Evolutionary conservation across 2,113 vertebrate genomes (phyloP).

Genomic region (Aspidoscelis tigris): DNA sequence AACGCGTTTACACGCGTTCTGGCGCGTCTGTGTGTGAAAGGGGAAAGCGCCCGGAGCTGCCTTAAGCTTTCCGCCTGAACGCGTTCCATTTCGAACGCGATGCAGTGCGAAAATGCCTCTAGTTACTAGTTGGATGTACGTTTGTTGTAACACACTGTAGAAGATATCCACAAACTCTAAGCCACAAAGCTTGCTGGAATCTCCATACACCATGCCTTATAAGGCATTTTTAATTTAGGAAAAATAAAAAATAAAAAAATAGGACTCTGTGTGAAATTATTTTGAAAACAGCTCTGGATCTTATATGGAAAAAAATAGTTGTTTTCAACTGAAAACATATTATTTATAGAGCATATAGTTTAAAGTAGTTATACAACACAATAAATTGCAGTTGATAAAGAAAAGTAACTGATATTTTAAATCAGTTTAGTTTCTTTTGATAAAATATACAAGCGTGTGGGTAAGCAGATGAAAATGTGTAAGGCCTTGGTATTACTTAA

Average conservation of each 20-base stretch:
- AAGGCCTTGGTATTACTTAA: slow-evolving; percentile 2
- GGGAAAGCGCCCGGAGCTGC: too few relatives aligned
- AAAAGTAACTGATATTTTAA: background rate
- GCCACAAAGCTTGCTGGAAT: background rate
- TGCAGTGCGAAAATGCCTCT: too few relatives aligned
- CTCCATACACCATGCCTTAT: background rate
- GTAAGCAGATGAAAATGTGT: background rate
- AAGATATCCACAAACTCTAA: background rate
- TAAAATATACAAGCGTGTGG: background rate
- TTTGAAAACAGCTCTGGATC: too few relatives aligned
- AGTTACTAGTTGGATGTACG: too few relatives aligned
- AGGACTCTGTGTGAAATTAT: too few relatives aligned
- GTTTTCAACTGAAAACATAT: background rate
- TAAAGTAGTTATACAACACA: too few relatives aligned
- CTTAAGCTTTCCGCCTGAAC: too few relatives aligned
- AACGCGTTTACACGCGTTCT: too few relatives aligned
- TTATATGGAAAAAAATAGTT: slow-evolving; percentile 6
- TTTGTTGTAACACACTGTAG: background rate
- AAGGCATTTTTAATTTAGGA: too few relatives aligned
- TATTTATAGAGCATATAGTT: background rate
- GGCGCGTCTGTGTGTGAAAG: too few relatives aligned
- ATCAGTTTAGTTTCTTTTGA: background rate
- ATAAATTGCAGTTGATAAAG: background rate
- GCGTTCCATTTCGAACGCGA: too few relatives aligned
- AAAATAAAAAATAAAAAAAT: too few relatives aligned